phyloP scores from a whole-genome alignment of 2,797 vertebrate genomes.

The Enteromius treurensis region DNA sequence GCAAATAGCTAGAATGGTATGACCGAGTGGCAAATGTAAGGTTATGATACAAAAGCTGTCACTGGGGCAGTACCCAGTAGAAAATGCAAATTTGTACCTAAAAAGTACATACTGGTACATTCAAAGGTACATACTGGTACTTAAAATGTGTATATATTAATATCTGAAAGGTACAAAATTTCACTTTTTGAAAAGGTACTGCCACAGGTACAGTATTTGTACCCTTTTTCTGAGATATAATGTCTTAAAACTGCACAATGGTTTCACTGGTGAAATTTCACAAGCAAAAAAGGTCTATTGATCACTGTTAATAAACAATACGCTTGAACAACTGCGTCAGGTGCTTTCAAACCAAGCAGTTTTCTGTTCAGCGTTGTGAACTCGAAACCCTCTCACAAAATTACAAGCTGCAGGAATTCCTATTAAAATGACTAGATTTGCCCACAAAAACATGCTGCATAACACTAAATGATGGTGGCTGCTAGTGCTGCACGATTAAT shows the following conservation, averaged over 20 bases:
- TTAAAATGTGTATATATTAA: no score
- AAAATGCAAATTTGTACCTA: no score
- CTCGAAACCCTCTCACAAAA: not conserved
- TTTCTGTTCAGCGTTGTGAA: not conserved
- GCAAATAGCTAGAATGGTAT: no score
- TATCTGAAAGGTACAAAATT: no score
- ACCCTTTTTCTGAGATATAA: not conserved
- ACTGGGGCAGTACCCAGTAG: no score
- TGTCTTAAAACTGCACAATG: not conserved
- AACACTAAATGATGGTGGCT: not conserved
- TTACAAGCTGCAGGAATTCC: not conserved
- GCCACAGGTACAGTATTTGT: no score
- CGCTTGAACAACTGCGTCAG: not conserved
- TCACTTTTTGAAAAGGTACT: no score
- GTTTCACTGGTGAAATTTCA: not conserved
- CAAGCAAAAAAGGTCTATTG: not conserved
- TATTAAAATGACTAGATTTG: not conserved
- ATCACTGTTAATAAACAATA: not conserved
- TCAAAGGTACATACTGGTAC: no score
- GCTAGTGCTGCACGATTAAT: no score
- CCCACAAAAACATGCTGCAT: not conserved
- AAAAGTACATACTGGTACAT: no score
- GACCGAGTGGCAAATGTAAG: no score
- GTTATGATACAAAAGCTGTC: no score
- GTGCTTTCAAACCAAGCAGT: not conserved